Conservation (phyloP, 2,113 vertebrate species). For the Tor tambroides region DNA sequence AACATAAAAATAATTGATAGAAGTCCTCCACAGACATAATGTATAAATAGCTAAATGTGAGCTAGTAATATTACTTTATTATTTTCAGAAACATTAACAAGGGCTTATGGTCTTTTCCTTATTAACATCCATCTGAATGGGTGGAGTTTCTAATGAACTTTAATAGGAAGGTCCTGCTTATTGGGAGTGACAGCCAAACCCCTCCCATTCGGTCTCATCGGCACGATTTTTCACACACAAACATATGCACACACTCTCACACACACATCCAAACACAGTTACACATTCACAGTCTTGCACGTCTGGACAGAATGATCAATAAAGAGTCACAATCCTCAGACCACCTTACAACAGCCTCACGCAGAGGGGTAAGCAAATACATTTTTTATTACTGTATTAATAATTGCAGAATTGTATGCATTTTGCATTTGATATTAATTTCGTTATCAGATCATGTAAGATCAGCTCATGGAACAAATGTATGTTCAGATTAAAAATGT, state of each 20-base stretch:
- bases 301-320: conserved; percentile 57
- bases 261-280: conserved; percentile 9
- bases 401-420: not conserved
- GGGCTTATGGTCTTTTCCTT: not conserved
- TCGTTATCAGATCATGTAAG: not conserved
- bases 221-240: conserved; percentile 14
- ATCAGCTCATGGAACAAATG: not conserved
- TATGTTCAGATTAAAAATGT: not conserved
- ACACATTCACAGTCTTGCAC: conserved; percentile 16
- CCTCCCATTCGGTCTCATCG: conserved; percentile 37
- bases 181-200: conserved; percentile 3
- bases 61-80: not conserved
- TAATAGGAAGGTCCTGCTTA: not conserved
- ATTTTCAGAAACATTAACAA: not conserved
- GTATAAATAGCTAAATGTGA: not conserved
- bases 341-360: conserved; percentile 54
- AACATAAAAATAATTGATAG: not conserved
- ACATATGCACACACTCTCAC: not conserved
- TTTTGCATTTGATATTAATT: not conserved
- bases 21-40: not conserved
- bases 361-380: conserved; percentile 48
- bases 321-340: conserved; percentile 57
- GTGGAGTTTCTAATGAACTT: conserved; percentile 32
- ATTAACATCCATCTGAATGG: not conserved
- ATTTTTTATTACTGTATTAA: not conserved